Evolutionary conservation across 2,797 vertebrate genomes (phyloP), one percentile per base, ranked within the genome.

Genomic region (Sebastes itinus): DNA sequence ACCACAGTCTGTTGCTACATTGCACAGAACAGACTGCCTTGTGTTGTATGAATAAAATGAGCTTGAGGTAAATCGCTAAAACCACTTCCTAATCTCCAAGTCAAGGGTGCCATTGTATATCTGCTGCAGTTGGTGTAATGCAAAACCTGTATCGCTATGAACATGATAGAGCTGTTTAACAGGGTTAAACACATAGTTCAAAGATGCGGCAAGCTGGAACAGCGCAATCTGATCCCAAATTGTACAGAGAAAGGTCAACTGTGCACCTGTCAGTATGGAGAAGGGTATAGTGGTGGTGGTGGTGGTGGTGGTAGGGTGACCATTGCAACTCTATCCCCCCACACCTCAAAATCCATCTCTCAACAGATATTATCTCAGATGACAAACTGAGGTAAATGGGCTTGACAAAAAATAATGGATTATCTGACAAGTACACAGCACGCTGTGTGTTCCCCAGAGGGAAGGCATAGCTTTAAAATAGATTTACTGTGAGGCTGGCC

Each of bases 251-350:
- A 87, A 85, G 90, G 84, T 95, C 89, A 94, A 69, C 78, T 79
- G 82, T 93, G 88, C 94, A 95, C 92, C 94, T 95, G 94, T 91
- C 85, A 73, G 65, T 61, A 82, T 72, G 56, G 69, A 78, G 76
- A 46, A 55, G 65, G 64, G 55, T 54, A 54, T 22, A 32, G 61
- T 25, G 69, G 18, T n/a, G 60, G 33, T 9, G 33, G n/a, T 61
- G 74, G 77, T 3, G 33, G n/a, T 46, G 74, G 77, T 58, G n/a
- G 74, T 42, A 22, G 52, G 60, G 66, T 86, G 88, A 91, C 80
- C 75, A 68, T 58, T 64, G 74, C 72, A 77, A 68, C 73, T 55
- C 52, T 69, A 58, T 18, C 46, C 60, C 23, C 20, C 30, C 4
- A 1, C 61, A 80, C 46, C 28, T 70, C 62, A 71, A 87, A 84